Evolutionary conservation across 2,888 invertebrate species (phyloP).

Genomic region (Eurois occulta): DNA sequence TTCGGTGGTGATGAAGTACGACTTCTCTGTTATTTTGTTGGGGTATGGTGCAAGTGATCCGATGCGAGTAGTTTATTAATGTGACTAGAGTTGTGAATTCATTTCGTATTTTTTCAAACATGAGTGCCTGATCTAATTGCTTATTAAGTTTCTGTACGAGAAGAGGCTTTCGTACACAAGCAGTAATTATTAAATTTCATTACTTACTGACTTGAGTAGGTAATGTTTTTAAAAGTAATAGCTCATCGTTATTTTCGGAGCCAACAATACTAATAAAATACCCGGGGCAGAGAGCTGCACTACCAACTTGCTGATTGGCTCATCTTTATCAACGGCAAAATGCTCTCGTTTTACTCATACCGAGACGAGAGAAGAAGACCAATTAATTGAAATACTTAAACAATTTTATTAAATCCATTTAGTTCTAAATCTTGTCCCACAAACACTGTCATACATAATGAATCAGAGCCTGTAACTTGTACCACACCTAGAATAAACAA

Average conservation of each 20-base stretch:
- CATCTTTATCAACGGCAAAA: neutral
- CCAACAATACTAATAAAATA: neutral
- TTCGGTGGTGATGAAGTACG: constrained; percentile 39
- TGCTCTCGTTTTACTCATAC: neutral
- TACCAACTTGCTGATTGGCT: neutral
- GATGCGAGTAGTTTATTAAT: neutral
- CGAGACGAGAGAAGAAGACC: neutral
- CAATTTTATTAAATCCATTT: neutral
- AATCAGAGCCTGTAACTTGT: constrained; percentile 32
- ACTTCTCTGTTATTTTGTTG: constrained; percentile 37
- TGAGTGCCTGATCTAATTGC: neutral
- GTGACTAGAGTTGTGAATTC: neutral
- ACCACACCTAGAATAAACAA: constrained; percentile 49
- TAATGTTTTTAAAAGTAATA: neutral
- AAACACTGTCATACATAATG: neutral
- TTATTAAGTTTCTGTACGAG: neutral
- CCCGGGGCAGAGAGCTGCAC: too few relatives aligned
- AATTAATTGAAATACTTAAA: neutral
- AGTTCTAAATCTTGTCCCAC: neutral
- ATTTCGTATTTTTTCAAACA: neutral
- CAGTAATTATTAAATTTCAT: neutral
- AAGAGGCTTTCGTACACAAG: neutral
- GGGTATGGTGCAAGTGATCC: constrained; percentile 32
- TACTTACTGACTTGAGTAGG: neutral
- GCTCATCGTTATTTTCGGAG: neutral